These are phyloP conservation scores for Pollachius pollachius DNA, from an alignment of 2,113 vertebrate genomes.

Conservation along the genomic window DNA sequence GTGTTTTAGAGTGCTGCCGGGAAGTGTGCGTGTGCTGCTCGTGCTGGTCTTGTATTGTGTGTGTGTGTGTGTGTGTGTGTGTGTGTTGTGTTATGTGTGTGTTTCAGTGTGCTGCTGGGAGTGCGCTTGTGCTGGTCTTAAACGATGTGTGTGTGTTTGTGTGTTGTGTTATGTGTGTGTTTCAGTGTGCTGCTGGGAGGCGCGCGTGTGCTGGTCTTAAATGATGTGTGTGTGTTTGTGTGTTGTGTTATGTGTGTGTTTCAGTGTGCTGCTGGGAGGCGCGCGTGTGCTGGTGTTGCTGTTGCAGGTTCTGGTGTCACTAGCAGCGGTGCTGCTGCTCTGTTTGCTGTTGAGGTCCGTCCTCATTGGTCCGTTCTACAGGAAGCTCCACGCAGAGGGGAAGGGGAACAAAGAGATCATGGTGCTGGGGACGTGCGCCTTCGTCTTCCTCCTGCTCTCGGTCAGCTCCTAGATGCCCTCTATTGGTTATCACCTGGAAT, in stretches of 20 bases:
- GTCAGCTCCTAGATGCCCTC: conserved; percentile 59
- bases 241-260: too few species aligned
- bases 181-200: too few species aligned
- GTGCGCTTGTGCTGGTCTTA: too few species aligned
- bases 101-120: conserved; percentile 36
- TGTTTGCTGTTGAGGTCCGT: conserved; percentile 84
- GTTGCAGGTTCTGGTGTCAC: conserved; percentile 83
- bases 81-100: too few species aligned
- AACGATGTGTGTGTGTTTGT: too few species aligned
- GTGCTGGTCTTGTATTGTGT: too few species aligned
- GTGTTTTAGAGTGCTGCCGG: too few species aligned
- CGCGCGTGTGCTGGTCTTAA: too few species aligned
- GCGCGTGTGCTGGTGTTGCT: conserved; percentile 81
- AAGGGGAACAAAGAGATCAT: conserved; percentile 95
- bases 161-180: too few species aligned
- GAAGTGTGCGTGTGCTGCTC: too few species aligned
- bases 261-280: conserved; percentile 75
- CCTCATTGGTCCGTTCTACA: conserved; percentile 90
- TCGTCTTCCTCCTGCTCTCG: conserved; percentile 91
- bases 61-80: too few species aligned
- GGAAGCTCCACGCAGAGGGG: conserved; percentile 87
- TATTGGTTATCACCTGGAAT: not conserved
- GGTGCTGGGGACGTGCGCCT: conserved; percentile 87
- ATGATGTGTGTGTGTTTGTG: too few species aligned
- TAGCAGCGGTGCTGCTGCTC: conserved; percentile 84